Percentiles rank a stretch among this genome's conserved stretches.
Conservation (phyloP, 2,113 vertebrate species). For the Cathartes aura region DNA sequence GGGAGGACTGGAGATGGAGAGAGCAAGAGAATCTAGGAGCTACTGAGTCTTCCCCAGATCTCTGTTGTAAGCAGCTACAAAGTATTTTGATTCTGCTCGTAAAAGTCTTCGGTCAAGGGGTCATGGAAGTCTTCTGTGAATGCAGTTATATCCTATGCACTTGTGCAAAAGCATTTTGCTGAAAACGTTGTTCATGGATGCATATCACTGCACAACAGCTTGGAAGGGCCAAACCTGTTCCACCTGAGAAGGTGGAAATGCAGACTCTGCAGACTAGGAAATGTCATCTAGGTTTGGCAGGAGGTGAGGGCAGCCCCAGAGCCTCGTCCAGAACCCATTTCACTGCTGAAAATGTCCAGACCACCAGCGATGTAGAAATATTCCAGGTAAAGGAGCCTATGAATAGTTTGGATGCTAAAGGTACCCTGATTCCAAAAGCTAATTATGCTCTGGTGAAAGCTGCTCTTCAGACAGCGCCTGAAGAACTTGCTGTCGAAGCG, state of each 20-base stretch:
- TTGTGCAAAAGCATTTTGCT: not conserved
- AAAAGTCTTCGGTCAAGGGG: not conserved
- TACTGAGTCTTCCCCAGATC: constrained; percentile 49
- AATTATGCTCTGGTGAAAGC: not conserved
- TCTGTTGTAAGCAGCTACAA: not conserved
- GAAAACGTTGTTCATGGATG: not conserved
- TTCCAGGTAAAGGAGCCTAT: not conserved
- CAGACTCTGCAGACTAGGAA: not conserved
- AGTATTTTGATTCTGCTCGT: not conserved
- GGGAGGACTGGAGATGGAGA: not conserved
- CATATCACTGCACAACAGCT: not conserved
- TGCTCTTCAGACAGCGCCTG: not conserved
- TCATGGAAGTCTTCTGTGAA: not conserved
- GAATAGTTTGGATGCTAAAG: not conserved
- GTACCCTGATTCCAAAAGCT: not conserved
- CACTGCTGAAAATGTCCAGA: not conserved
- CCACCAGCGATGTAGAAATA: not conserved
- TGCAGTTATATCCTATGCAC: not conserved
- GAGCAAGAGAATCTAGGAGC: constrained; percentile 1
- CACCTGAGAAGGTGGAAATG: not conserved
- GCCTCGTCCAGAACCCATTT: not conserved
- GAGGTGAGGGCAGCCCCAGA: not conserved
- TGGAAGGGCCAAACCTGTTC: not conserved
- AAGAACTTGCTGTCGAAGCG: not conserved
- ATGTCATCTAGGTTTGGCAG: not conserved